Evolutionary conservation across 2,113 vertebrate species (phyloP).

Genomic region (Thomomys bottae): DNA sequence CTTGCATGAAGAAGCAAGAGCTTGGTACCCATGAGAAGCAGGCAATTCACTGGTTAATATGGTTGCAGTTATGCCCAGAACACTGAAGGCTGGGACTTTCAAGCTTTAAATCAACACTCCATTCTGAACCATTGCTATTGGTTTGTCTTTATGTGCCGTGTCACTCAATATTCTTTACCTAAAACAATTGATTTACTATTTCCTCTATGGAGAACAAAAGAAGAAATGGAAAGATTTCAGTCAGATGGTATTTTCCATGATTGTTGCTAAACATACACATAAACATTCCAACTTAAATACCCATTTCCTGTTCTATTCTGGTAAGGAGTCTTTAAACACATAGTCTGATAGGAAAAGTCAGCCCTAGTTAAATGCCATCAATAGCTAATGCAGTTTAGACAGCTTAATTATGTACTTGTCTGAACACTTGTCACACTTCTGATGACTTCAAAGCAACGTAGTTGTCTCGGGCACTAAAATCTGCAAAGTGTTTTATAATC

Average conservation of each 20-base stretch:
- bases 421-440: slow-evolving; percentile 73
- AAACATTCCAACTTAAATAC: slow-evolving; percentile 19
- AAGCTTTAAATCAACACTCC: neutral
- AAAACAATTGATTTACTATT: slow-evolving; percentile 20
- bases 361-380: slow-evolving; percentile 71
- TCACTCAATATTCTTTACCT: slow-evolving; percentile 20
- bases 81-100: neutral
- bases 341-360: slow-evolving; percentile 66
- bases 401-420: slow-evolving; percentile 82
- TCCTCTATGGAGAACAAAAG: slow-evolving; percentile 43
- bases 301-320: neutral
- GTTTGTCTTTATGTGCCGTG: slow-evolving; percentile 29
- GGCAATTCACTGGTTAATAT: neutral
- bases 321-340: slow-evolving; percentile 54
- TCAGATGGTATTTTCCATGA: slow-evolving; percentile 26
- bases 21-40: neutral
- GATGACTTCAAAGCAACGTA: slow-evolving; percentile 72
- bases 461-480: slow-evolving; percentile 74
- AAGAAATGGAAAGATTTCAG: slow-evolving; percentile 50
- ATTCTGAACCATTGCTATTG: slow-evolving; percentile 23
- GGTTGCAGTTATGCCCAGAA: neutral
- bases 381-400: slow-evolving; percentile 78
- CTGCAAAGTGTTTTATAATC: slow-evolving; percentile 78
- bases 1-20: neutral
- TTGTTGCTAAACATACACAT: neutral